These are phyloP conservation scores for Enteromius unitaeniatus DNA, from an alignment of 2,797 vertebrate genomes.

Conservation along the genomic window DNA sequence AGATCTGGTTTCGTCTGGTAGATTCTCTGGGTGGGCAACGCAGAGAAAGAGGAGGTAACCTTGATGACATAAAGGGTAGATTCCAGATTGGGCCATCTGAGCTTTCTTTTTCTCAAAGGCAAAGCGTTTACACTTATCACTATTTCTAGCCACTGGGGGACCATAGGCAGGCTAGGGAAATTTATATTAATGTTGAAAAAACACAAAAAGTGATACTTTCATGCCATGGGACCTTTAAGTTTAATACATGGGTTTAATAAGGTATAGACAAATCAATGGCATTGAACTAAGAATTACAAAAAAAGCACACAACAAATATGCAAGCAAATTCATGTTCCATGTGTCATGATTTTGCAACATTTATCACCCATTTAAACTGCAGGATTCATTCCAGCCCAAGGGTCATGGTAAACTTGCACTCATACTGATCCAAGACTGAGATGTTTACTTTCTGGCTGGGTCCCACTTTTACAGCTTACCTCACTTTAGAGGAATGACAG, in stretches of 20 bases:
- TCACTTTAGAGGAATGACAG: conserved; percentile 55
- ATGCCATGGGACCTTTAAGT: background rate
- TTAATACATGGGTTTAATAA: background rate
- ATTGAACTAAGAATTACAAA: background rate
- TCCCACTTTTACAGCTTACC: conserved; percentile 49
- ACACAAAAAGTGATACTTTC: too few species aligned
- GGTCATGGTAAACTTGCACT: conserved; percentile 10
- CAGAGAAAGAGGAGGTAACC: background rate
- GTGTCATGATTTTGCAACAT: background rate
- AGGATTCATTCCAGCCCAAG: conserved; percentile 11
- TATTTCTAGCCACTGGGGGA: too few species aligned
- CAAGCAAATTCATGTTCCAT: background rate
- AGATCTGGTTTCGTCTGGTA: too few species aligned
- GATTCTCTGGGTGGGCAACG: background rate
- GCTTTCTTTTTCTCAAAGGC: background rate
- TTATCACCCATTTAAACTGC: conserved; percentile 9
- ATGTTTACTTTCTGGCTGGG: conserved; percentile 49
- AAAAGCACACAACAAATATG: background rate
- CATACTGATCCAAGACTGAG: conserved; percentile 24
- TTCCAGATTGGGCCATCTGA: background rate
- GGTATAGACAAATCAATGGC: background rate
- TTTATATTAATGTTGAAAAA: too few species aligned
- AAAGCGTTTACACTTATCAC: too few species aligned
- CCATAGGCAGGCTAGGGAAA: too few species aligned
- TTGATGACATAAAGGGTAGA: background rate